Percentiles rank a stretch among this genome's conserved stretches.
Conservation (phyloP, 2,888 invertebrate genomes). For the Megalurothrips usitatus region DNA sequence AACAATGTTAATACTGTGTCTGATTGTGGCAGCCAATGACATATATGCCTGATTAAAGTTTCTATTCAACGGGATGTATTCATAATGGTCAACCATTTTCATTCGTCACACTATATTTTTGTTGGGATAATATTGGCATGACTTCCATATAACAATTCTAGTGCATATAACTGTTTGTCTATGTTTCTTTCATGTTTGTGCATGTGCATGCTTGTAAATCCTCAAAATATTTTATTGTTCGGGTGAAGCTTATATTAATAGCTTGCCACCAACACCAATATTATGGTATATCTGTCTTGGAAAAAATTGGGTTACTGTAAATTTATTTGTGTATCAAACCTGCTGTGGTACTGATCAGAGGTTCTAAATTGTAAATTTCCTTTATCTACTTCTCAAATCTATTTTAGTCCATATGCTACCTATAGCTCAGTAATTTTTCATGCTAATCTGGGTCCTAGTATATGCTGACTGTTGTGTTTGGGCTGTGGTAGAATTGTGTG, state of each 20-base stretch:
- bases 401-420: neutral
- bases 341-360: neutral
- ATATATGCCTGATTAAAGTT: too few relatives aligned
- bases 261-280: too few relatives aligned
- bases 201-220: neutral
- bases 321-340: neutral
- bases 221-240: neutral
- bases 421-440: neutral
- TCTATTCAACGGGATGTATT: too few relatives aligned
- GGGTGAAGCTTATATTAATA: too few relatives aligned
- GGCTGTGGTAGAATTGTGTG: neutral
- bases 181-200: neutral
- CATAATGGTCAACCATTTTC: too few relatives aligned
- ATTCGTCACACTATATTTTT: too few relatives aligned
- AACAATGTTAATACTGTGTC: too few relatives aligned
- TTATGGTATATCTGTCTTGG: neutral
- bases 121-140: too few relatives aligned
- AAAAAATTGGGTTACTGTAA: neutral
- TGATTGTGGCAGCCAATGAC: too few relatives aligned
- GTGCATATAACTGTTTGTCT: neutral
- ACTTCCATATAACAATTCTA: neutral
- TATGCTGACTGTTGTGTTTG: neutral
- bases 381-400: neutral
- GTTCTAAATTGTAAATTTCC: neutral
- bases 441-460: neutral